These are phyloP conservation scores for Drosophila trichaetosa DNA, from an alignment of 2,888 invertebrate genomes.

Conservation along the genomic window DNA sequence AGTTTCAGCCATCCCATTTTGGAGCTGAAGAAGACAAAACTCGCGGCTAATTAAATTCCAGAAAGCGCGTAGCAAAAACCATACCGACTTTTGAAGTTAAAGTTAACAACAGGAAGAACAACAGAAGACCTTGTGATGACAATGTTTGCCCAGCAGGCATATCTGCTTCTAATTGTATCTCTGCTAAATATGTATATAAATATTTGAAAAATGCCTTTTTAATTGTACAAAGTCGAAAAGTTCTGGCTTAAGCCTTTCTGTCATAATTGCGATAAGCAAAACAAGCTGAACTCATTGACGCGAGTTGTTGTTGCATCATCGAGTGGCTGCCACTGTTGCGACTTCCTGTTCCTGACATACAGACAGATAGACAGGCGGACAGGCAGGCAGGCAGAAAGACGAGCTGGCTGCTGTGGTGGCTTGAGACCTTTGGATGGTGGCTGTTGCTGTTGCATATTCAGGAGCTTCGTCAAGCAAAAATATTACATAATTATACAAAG, in stretches of 20 bases:
- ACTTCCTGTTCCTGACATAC: slow-evolving; percentile 59
- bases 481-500: slow-evolving; percentile 77
- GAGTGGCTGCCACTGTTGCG: slow-evolving; percentile 31
- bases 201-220: slow-evolving; percentile 77
- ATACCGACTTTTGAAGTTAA: slow-evolving; percentile 46
- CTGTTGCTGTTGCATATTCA: slow-evolving; percentile 68
- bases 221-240: slow-evolving; percentile 72
- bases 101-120: slow-evolving; percentile 23
- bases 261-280: slow-evolving; percentile 53
- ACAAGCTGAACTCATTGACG: slow-evolving; percentile 30
- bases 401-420: slow-evolving; percentile 11
- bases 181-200: slow-evolving; percentile 58
- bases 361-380: neutral
- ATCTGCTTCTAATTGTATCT: slow-evolving; percentile 38
- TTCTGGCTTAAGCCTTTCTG: slow-evolving; percentile 61
- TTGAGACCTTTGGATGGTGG: slow-evolving; percentile 22
- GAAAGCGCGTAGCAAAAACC: slow-evolving; percentile 18
- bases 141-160: slow-evolving; percentile 32
- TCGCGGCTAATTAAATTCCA: slow-evolving; percentile 46
- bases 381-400: neutral
- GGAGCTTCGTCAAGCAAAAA: slow-evolving; percentile 58
- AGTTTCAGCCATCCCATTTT: slow-evolving; percentile 1
- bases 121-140: slow-evolving; percentile 29
- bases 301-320: slow-evolving; percentile 42
- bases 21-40: slow-evolving; percentile 3